Evolutionary conservation across 2,797 vertebrate genomes (phyloP), one percentile per base, ranked within the genome.

Genomic region (Sparidentex hasta): DNA sequence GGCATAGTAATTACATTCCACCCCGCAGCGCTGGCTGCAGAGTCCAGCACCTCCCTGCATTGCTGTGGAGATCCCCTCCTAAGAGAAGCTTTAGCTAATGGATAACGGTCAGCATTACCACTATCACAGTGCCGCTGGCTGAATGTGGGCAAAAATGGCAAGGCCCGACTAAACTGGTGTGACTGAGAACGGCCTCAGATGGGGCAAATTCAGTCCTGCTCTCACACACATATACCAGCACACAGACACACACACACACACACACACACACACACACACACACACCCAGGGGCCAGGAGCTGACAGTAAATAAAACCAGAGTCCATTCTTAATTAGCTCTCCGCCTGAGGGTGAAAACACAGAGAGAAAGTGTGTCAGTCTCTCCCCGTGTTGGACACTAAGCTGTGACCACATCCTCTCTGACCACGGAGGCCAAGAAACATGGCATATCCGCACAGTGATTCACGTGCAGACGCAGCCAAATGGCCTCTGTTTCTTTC

Each of bases 301-400:
- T 93, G 93, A 91, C 93, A 93, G 92, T 93, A 93, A 93, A 94
- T 93, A 94, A 90, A 94, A 91, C 87, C 82, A 93, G 81, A 89
- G 87, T 90, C 85, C 86, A 78, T 90, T 81, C 91, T 91, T 95
- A 94, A 95, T 94, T 95, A 95, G 92, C 90, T 90, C 83, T 76
- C 61, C 76, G 90, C 94, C 92, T 63, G 71, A 81, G 92, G 94
- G 89, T 83, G 83, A 83, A 90, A 91, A 73, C 90, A 79, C 88
- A 87, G 74, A 80, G 64, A 78, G 83, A 94, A 94, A 93, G 90
- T 94, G 91, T 95, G 93, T 95, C 93, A 94, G 87, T 89, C 88
- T 92, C 72, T 85, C 79, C 57, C 80, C 47, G 18, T 83, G 86
- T 88, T 92, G 90, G 87, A 88, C 85, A 76, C 85, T 89, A 80